These are phyloP conservation scores for Corticium candelabrum DNA, from an alignment of 37 sponge, comb jelly and placozoan genomes.

Conservation along the genomic window DNA sequence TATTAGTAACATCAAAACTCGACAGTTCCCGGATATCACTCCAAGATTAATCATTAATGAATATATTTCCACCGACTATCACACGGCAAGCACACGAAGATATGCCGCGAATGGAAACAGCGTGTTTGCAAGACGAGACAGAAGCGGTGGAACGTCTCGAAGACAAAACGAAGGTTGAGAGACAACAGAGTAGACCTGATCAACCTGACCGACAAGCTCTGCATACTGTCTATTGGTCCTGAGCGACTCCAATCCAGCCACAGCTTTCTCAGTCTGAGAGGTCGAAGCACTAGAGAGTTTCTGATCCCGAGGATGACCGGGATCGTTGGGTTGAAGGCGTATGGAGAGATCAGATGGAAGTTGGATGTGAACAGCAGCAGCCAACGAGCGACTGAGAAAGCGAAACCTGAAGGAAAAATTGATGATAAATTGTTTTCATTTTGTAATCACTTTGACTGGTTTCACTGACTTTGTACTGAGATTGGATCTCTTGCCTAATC, in stretches of 20 bases:
- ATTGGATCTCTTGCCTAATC: neutral
- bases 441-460: neutral
- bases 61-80: too few relatives aligned
- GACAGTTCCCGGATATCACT: too few relatives aligned
- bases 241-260: neutral
- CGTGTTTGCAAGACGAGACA: neutral
- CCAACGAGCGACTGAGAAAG: neutral
- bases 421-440: neutral
- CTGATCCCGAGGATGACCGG: neutral
- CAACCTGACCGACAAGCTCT: neutral
- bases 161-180: neutral
- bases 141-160: neutral
- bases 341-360: neutral
- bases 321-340: neutral
- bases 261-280: neutral
- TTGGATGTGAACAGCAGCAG: neutral
- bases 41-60: too few relatives aligned
- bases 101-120: too few relatives aligned
- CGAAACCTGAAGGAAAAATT: neutral
- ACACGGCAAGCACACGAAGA: too few relatives aligned
- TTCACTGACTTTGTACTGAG: neutral
- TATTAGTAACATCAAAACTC: too few relatives aligned
- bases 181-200: neutral
- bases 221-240: neutral
- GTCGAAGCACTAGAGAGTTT: neutral